Base-by-base conservation (phyloP, 2,797 vertebrate species). In the Microctenopoma steveboyesi region DNA sequence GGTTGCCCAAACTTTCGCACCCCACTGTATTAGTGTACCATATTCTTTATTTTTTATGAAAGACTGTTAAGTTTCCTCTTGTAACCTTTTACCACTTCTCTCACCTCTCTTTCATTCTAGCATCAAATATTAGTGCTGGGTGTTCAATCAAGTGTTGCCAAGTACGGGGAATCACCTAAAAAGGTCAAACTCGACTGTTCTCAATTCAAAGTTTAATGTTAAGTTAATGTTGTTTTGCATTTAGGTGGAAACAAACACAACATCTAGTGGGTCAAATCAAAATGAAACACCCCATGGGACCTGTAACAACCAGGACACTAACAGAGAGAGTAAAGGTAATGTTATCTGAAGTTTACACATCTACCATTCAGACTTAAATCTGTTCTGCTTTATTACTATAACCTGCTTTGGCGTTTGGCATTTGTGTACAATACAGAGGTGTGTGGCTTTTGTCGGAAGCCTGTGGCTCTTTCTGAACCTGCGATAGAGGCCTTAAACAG, bases 371-470 rank as follows among this genome's bases (percentile, higher is more conserved):
- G 16, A 37, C 13, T 43, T 49, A 28, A 35, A 60, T 28, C 15
- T 7, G 25, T 37, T 60, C 43, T 30, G 13, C 30, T 57, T 46
- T 27, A 35, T 72, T 39, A 28, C 69, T 27, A 35, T 60, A 56
- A 47, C 28, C 56, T 48, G 12, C 52, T 50, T 60, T 76, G 70
- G 64, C 50, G 18, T 64, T n/a, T 81, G 52, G 76, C 58, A 51
- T 74, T 69, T 86, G 76, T 81, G 48, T 55, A 12, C 57, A 33
- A 22, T 60, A 3, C 83, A 98, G 98, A 96, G 13, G 81, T 97
- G 86, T 99, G 98, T 2, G 97, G 95, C 62, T 98, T 98, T 88
- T 99, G 98, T 86, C 95, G 96, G 81, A 98, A 98, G 85, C 85
- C 80, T 0, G 84, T 98, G 79, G 85, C 87, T n/a, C 86, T 93